Evolutionary conservation across 2,797 vertebrate species (phyloP).

Genomic region (Peromyscus nudipes): DNA sequence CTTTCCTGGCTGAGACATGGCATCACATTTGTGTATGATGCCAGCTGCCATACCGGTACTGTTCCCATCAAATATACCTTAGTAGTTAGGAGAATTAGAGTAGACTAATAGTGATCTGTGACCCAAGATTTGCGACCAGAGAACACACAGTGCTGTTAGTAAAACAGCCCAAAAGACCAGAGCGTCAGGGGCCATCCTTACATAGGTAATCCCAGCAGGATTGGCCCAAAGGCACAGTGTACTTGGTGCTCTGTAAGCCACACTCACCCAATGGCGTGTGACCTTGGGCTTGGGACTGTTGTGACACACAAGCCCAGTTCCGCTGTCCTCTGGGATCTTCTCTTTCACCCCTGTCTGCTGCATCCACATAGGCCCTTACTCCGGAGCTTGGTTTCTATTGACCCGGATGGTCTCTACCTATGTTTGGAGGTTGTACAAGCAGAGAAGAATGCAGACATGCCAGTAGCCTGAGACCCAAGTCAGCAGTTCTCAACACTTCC

Average conservation of each 20-base stretch:
- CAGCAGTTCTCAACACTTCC: neutral
- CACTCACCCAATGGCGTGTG: neutral
- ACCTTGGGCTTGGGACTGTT: neutral
- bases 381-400: neutral
- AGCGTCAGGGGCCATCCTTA: neutral
- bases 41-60: neutral
- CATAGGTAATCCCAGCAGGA: neutral
- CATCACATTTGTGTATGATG: neutral
- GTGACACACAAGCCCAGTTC: neutral
- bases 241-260: neutral
- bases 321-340: conserved; percentile 29
- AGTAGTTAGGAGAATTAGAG: conserved; percentile 10
- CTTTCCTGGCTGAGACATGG: neutral
- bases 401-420: conserved; percentile 16
- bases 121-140: conserved; percentile 9
- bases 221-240: neutral
- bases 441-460: neutral
- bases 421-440: neutral
- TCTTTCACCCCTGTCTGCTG: neutral
- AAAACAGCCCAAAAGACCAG: conserved; percentile 30
- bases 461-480: neutral
- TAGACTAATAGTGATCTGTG: neutral
- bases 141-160: neutral
- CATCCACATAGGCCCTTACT: conserved; percentile 1
- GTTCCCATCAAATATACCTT: neutral